These are phyloP conservation scores for Dissostichus mawsoni DNA, from an alignment of 2,113 vertebrate species.

Conservation along the genomic window DNA sequence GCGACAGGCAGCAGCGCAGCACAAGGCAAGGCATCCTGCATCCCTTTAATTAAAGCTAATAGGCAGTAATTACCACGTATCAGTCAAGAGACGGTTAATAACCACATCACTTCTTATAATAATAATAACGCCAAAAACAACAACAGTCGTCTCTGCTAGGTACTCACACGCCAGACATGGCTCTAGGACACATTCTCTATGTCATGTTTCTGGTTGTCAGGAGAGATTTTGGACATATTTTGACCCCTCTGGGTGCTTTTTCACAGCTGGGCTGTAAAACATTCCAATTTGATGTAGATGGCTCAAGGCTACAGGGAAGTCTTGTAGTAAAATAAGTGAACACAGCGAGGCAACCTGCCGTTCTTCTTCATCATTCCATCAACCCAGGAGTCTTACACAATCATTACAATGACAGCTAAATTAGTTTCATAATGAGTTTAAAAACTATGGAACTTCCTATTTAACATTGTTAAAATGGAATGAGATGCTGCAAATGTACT, in stretches of 20 bases:
- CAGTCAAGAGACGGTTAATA: constrained; percentile 74
- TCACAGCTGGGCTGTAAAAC: constrained; percentile 52
- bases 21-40: constrained; percentile 41
- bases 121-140: constrained; percentile 27
- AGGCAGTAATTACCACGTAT: constrained; percentile 77
- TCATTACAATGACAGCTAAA: not conserved
- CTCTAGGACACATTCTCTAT: constrained; percentile 13
- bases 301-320: constrained; percentile 28
- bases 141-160: constrained; percentile 2
- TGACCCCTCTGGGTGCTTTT: constrained; percentile 11
- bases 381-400: not conserved
- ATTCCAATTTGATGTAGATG: constrained; percentile 9
- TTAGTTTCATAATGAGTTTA: not conserved
- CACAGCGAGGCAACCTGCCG: not conserved
- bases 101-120: constrained; percentile 54
- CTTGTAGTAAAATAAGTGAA: constrained; percentile 20
- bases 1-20: constrained; percentile 59
- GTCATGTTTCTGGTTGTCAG: constrained; percentile 56
- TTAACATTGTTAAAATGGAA: not conserved
- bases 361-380: constrained; percentile 11
- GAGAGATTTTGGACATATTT: constrained; percentile 38
- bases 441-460: not conserved
- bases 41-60: constrained; percentile 82
- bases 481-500: not conserved
- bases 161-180: not conserved